phyloP scores from a whole-genome alignment of 2,888 invertebrate genomes.

The Morinoia aosen region DNA sequence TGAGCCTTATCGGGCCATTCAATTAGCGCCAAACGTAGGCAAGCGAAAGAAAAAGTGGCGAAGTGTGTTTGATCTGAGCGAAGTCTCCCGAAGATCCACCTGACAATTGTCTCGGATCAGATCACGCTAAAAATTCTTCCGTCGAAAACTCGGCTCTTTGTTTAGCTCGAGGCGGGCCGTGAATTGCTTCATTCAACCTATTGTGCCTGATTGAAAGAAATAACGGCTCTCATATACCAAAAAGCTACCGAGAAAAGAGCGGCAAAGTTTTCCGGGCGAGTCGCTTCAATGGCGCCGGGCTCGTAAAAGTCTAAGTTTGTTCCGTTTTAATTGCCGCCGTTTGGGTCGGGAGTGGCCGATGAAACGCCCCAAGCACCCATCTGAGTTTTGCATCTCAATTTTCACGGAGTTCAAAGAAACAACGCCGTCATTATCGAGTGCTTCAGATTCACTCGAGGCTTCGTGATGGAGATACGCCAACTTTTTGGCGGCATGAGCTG shows the following conservation, averaged over 20 bases:
- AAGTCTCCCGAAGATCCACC: background rate
- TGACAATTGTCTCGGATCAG: slow-evolving; percentile 12
- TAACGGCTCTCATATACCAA: background rate
- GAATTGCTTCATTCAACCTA: slow-evolving; percentile 17
- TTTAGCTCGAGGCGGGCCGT: background rate
- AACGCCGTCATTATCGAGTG: background rate
- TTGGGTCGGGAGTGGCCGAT: background rate
- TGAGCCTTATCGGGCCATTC: background rate
- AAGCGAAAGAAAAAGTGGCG: background rate
- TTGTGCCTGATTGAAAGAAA: slow-evolving; percentile 12
- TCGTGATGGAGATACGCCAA: background rate
- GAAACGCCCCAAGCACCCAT: background rate
- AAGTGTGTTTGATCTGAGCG: background rate
- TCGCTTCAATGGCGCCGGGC: background rate
- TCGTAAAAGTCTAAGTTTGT: background rate
- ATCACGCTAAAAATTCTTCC: background rate
- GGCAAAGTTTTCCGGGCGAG: background rate
- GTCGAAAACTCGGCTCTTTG: background rate
- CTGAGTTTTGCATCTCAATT: slow-evolving; percentile 2
- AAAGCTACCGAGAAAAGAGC: background rate
- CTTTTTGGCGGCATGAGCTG: background rate
- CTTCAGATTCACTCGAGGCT: background rate
- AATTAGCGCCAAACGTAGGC: background rate
- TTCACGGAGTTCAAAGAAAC: background rate
- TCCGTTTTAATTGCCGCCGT: background rate